A percentile compares a stretch with the other conserved stretches of the same genome.
These are phyloP conservation scores for Umimayanthus kanabou DNA, from an alignment of 92 coral and sea anemone genomes.

Conservation along the genomic window DNA sequence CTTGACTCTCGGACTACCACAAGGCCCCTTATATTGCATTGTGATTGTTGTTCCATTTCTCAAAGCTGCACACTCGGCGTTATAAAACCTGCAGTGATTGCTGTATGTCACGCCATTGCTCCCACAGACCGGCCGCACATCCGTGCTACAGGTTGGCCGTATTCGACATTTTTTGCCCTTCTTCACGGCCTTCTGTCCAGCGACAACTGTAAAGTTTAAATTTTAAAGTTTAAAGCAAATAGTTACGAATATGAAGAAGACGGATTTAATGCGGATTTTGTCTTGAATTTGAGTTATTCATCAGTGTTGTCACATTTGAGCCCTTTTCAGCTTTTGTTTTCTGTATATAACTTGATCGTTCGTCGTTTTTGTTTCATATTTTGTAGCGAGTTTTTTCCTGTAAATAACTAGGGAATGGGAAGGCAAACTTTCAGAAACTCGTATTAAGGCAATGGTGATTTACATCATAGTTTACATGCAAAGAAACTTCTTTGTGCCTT, in stretches of 20 bases:
- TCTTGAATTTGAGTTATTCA: background rate
- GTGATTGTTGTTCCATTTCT: slow-evolving; percentile 42
- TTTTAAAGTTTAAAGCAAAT: background rate
- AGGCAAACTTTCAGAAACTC: background rate
- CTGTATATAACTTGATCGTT: too few relatives aligned
- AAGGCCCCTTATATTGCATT: slow-evolving; percentile 57
- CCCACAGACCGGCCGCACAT: slow-evolving; percentile 61
- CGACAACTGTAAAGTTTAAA: background rate
- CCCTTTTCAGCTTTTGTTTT: too few relatives aligned
- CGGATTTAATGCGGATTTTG: background rate
- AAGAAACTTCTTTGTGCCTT: too few relatives aligned
- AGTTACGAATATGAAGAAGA: background rate
- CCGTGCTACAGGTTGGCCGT: slow-evolving; percentile 2
- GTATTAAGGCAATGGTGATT: too few relatives aligned
- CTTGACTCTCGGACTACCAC: slow-evolving; percentile 52
- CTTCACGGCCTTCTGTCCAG: background rate
- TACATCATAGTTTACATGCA: too few relatives aligned
- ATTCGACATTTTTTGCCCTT: slow-evolving; percentile 10
- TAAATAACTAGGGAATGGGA: too few relatives aligned
- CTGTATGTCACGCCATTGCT: slow-evolving; percentile 70
- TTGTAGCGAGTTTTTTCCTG: background rate
- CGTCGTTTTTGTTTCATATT: background rate
- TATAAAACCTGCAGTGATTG: slow-evolving; percentile 66
- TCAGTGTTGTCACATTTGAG: background rate
- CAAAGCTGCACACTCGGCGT: slow-evolving; percentile 64